phyloP scores from a whole-genome alignment of 1,140 invertebrate species.

The Physella acuta region DNA sequence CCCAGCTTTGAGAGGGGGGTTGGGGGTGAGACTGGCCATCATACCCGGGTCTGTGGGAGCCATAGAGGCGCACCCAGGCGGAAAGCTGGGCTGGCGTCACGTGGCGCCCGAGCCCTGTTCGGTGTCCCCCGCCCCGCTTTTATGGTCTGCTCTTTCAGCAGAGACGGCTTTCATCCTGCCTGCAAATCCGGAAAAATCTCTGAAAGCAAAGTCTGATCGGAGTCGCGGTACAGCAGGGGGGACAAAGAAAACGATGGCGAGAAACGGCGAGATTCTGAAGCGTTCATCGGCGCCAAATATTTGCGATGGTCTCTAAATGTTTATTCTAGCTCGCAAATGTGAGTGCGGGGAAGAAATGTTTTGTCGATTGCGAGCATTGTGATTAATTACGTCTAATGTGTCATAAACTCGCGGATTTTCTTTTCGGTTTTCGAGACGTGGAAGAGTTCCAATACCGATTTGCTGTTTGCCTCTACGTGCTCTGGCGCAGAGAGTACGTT shows the following conservation, averaged over 20 bases:
- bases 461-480: no score
- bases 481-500: no score
- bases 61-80: constrained; percentile 11
- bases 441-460: no score
- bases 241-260: constrained; percentile 3
- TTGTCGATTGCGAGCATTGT: constrained; percentile 1
- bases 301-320: constrained; percentile 20
- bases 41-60: no score
- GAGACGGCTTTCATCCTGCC: not conserved
- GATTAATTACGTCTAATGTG: constrained; percentile 21
- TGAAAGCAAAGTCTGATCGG: constrained; percentile 22
- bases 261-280: not conserved
- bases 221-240: not conserved
- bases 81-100: not conserved
- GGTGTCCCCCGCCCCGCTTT: not conserved
- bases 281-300: constrained; percentile 21
- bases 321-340: constrained; percentile 17
- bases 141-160: constrained; percentile 1
- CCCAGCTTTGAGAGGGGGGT: no score
- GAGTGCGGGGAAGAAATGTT: not conserved
- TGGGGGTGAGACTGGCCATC: no score
- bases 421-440: not conserved
- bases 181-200: constrained; percentile 22
- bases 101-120: not conserved
- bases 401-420: constrained; percentile 1